These are phyloP conservation scores for Xenops minutus DNA, from an alignment of 2,797 vertebrate species.

Conservation along the genomic window DNA sequence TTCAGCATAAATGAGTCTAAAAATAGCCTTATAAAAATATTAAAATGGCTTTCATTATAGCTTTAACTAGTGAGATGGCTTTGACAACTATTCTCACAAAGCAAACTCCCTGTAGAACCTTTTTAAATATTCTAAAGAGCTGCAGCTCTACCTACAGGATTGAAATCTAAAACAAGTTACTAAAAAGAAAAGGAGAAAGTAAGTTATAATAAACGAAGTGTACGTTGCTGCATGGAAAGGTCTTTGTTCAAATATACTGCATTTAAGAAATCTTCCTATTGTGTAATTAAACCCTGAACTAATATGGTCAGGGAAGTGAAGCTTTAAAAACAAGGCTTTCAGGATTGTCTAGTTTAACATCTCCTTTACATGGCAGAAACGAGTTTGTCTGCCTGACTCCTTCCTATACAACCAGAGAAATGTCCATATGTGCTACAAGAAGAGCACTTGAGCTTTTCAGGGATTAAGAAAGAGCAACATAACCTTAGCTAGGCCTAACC, in stretches of 20 bases:
- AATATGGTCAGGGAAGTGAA: background rate
- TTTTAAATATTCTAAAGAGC: background rate
- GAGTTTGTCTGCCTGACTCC: background rate
- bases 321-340: slow-evolving; percentile 49
- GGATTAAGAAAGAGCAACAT: background rate
- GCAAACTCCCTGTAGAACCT: background rate
- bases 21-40: slow-evolving; percentile 16
- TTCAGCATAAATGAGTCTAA: slow-evolving; percentile 5
- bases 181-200: background rate
- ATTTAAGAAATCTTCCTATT: background rate
- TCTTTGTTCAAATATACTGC: background rate
- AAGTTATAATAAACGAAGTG: background rate
- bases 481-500: background rate
- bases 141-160: background rate
- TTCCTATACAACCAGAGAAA: background rate
- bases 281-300: slow-evolving; percentile 26
- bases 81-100: slow-evolving; percentile 1
- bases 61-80: slow-evolving; percentile 1
- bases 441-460: background rate
- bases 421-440: background rate
- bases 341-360: slow-evolving; percentile 38
- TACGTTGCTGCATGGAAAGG: background rate
- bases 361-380: slow-evolving; percentile 11
- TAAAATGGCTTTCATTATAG: slow-evolving; percentile 6
- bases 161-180: background rate